Percentiles rank a stretch among this genome's conserved stretches.
phyloP scores from a whole-genome alignment of 2,113 vertebrate genomes.

The Meles meles region DNA sequence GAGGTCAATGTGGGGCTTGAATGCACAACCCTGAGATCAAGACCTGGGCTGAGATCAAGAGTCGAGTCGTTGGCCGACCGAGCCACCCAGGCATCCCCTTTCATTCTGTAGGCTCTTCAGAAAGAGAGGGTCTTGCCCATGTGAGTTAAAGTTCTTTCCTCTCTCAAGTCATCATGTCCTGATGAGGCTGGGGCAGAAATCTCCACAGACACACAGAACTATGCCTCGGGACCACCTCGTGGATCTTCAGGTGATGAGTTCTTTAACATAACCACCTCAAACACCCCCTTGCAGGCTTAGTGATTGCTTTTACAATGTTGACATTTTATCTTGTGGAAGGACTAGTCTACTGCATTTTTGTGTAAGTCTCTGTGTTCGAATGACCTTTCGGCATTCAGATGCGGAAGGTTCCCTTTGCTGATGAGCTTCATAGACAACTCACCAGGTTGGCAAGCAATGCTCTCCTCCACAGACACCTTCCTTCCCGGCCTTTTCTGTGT shows the following conservation, averaged over 20 bases:
- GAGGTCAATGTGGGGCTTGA: no score
- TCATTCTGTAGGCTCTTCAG: neutral
- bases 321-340: neutral
- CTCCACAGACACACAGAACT: no score
- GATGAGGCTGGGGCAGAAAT: neutral
- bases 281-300: neutral
- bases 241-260: neutral
- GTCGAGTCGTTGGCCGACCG: rapidly evolving
- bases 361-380: neutral
- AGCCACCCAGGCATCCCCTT: neutral
- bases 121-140: no score
- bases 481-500: neutral
- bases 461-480: no score
- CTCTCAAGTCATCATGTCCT: neutral
- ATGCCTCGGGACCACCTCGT: rapidly evolving
- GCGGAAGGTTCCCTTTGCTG: neutral
- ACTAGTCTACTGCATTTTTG: neutral
- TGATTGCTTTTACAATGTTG: neutral
- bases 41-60: neutral
- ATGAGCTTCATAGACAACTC: no score
- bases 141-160: neutral
- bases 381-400: neutral
- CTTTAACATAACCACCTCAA: rapidly evolving
- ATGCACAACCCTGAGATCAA: neutral
- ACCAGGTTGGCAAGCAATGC: rapidly evolving